Conservation (phyloP, 2,797 vertebrate genomes). For the Dipus sagitta region DNA sequence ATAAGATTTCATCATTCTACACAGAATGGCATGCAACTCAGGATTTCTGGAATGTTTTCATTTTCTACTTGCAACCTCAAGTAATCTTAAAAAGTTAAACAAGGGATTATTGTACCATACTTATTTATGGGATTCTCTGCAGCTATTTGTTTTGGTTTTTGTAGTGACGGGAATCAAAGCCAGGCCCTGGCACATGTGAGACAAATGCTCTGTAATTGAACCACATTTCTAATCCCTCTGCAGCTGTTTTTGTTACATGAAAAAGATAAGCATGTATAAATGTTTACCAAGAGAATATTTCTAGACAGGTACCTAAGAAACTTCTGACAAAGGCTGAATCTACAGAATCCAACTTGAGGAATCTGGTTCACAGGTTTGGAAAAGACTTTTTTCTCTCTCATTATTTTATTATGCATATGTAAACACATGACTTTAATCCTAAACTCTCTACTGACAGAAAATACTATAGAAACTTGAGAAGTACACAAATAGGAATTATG, state of each 20-base stretch:
- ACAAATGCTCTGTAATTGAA: neutral
- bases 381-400: neutral
- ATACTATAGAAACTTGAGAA: neutral
- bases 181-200: neutral
- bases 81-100: neutral
- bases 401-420: neutral
- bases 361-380: neutral
- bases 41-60: neutral
- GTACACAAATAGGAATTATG: neutral
- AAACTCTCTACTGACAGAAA: slow-evolving; percentile 25
- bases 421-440: slow-evolving; percentile 11
- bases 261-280: neutral
- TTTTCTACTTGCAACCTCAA: neutral
- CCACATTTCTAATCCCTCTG: neutral
- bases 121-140: neutral
- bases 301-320: neutral
- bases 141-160: neutral
- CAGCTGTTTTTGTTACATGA: neutral
- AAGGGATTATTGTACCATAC: neutral
- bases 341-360: neutral
- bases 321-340: neutral
- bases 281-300: neutral
- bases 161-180: neutral
- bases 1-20: neutral
- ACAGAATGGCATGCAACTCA: neutral